Conservation (phyloP, 2,113 vertebrate genomes). For the Phoenicopterus ruber region DNA sequence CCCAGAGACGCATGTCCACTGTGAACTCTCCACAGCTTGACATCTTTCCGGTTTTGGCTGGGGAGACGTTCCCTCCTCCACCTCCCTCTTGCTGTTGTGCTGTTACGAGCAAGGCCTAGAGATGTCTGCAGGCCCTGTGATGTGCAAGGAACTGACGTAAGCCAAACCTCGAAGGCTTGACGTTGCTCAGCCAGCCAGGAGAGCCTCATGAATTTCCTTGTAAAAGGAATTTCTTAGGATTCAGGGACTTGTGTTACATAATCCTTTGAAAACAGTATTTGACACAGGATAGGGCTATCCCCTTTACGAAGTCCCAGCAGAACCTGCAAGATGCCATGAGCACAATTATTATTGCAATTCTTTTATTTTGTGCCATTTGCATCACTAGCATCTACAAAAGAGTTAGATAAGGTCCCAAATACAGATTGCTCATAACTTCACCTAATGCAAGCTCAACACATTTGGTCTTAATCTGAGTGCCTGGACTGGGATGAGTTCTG, state of each 20-base stretch:
- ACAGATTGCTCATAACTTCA: background rate
- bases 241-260: constrained; percentile 5
- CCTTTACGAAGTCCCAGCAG: background rate
- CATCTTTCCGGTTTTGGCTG: background rate
- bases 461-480: constrained; percentile 53
- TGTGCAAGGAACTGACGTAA: background rate
- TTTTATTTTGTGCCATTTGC: background rate
- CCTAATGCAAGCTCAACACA: background rate
- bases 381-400: background rate
- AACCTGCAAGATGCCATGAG: background rate
- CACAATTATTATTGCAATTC: background rate
- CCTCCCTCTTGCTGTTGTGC: background rate
- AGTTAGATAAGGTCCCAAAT: constrained; percentile 13
- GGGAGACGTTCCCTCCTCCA: background rate
- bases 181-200: background rate
- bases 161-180: background rate
- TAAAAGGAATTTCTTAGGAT: constrained; percentile 57
- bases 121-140: background rate
- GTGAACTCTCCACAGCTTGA: background rate
- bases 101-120: background rate
- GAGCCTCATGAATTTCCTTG: background rate
- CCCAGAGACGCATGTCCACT: background rate
- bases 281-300: constrained; percentile 36
- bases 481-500: constrained; percentile 28
- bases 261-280: constrained; percentile 13